phyloP scores from a whole-genome alignment of 2,113 vertebrate species.

The Panurus biarmicus region DNA sequence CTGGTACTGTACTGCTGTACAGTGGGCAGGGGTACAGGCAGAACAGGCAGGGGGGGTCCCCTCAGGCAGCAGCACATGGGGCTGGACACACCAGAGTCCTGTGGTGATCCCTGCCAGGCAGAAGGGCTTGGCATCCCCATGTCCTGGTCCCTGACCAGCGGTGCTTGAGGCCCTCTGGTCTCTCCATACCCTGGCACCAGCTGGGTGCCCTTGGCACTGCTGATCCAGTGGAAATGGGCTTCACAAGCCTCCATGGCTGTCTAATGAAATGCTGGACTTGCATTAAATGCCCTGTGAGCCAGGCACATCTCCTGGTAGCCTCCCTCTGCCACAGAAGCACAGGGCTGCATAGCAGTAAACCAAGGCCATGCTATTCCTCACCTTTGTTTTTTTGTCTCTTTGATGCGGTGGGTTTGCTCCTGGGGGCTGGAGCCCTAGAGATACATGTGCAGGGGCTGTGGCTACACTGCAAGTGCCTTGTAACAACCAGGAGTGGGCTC shows the following conservation, averaged over 20 bases:
- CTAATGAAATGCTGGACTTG: background rate
- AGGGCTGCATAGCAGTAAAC: background rate
- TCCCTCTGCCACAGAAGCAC: background rate
- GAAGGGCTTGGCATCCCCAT: background rate
- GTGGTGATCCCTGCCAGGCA: background rate
- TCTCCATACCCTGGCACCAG: background rate
- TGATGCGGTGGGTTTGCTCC: background rate
- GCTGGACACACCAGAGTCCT: background rate
- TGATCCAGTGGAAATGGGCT: background rate
- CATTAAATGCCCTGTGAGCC: background rate
- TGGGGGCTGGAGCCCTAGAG: background rate
- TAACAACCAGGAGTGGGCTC: background rate
- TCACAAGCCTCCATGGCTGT: background rate
- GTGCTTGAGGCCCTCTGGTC: background rate
- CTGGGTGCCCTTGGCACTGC: background rate
- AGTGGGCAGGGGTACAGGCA: background rate
- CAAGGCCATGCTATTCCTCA: background rate
- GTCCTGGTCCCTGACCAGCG: rapidly evolving
- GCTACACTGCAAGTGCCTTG: background rate
- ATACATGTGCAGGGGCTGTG: background rate
- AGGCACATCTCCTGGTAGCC: background rate
- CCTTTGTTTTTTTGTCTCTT: background rate
- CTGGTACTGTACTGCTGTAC: no score
- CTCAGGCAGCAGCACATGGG: rapidly evolving
- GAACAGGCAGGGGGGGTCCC: background rate